Evolutionary conservation across 2,113 vertebrate species (phyloP), one percentile per base, ranked within the genome.

Genomic region (Hyla sarda): DNA sequence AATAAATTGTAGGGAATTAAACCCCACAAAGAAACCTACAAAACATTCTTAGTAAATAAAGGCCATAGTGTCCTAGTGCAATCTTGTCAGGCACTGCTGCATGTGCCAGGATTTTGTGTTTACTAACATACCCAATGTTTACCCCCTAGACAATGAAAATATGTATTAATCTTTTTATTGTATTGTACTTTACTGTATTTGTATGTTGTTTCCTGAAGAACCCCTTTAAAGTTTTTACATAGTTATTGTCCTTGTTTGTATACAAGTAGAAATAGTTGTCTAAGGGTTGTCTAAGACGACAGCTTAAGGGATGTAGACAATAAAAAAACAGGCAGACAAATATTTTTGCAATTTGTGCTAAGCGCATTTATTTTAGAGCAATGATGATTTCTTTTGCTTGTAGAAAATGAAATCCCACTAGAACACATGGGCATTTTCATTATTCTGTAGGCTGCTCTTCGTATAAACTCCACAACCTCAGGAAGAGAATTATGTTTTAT

Each of bases 391-490:
- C 77, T 74, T 58, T 50, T 82, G 85, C 81, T 81, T 87, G 67
- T 58, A 62, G 41, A 19, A 87, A 87, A 87, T 87, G 76, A 87
- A 37, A 23, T 58, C 48, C 85, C 85, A 81, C 78, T 87, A 87
- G 32, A 87, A 87, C 85, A 87, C 54, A 87, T 87, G 85, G 67
- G 67, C 54, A 62, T 78, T 71, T 56, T 74, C 76, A 87, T 87
- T 87, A 74, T 87, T 74, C 34, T 48, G 52, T 56, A 52, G 25
- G 50, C 56, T 34, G 45, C 28, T 47, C 47, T 52, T 34, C 69
- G 21, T 32, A 71, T 19, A 71, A 72, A 86, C 76, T 69, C 62
- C 28, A 25, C 13, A 47, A 37, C 21, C 54, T 28, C n/a, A n/a
- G 25, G 82, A 74, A 45, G 25, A n/a, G 54, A 75, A 62, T 65